phyloP scores from a whole-genome alignment of 2,888 invertebrate species.

The Drosophila greeni region DNA sequence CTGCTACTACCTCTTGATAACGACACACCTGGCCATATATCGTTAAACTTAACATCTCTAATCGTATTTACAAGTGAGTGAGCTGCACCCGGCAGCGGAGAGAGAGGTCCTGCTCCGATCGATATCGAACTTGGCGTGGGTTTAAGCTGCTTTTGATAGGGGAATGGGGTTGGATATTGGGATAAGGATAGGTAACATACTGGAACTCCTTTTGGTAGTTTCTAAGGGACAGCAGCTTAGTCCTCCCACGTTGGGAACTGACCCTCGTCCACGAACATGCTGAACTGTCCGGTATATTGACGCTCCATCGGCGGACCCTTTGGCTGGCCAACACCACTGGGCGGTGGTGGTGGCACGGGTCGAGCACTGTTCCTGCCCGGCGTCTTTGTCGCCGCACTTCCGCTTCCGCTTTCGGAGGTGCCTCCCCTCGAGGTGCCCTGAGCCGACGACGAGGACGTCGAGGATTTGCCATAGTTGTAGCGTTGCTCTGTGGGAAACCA shows the following conservation, averaged over 20 bases:
- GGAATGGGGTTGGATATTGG: background rate
- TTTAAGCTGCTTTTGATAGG: conserved; percentile 1
- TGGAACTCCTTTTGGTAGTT: background rate
- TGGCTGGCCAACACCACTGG: conserved; percentile 9
- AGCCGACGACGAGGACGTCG: conserved; percentile 50
- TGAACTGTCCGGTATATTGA: conserved; percentile 75
- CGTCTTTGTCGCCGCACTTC: conserved; percentile 69
- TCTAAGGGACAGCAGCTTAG: conserved; percentile 74
- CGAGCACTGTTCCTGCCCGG: conserved; percentile 24
- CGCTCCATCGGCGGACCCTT: conserved; percentile 60
- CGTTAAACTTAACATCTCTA: conserved; percentile 68
- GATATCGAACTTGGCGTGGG: conserved; percentile 8
- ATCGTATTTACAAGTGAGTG: conserved; percentile 71
- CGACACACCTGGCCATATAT: conserved; percentile 43
- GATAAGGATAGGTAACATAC: conserved; percentile 1
- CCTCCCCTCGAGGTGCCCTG: conserved; percentile 69
- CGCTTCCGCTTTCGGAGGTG: background rate
- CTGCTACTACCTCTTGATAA: conserved; percentile 1
- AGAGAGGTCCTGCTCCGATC: conserved; percentile 3
- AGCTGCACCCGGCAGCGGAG: conserved; percentile 37
- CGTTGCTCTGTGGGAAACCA: conserved; percentile 61
- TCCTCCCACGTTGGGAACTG: conserved; percentile 85
- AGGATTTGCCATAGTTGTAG: conserved; percentile 73
- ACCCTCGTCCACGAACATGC: conserved; percentile 82
- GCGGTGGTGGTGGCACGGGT: conserved; percentile 28